phyloP scores from a whole-genome alignment of 2,113 vertebrate genomes.

The Oxyura jamaicensis region DNA sequence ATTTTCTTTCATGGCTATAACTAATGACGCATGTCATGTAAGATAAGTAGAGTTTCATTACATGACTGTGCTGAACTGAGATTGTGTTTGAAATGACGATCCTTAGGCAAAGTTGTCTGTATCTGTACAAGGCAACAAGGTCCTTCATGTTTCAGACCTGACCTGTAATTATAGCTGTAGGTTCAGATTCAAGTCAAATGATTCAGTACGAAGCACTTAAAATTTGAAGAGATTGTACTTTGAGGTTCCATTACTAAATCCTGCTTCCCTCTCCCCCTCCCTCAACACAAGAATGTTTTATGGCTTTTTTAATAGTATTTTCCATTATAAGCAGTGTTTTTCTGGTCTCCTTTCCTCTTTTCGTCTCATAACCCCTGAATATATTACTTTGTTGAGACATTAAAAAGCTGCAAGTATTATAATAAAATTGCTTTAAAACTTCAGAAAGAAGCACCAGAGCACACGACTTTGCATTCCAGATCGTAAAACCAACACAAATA shows the following conservation, averaged over 20 bases:
- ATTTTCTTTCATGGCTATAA: background rate
- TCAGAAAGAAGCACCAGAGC: constrained; percentile 46
- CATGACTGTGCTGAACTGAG: background rate
- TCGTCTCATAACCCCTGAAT: constrained; percentile 33
- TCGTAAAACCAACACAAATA: constrained; percentile 76
- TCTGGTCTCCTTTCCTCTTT: constrained; percentile 33
- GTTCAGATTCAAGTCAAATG: background rate
- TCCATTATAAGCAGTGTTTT: constrained; percentile 4
- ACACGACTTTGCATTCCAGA: constrained; percentile 54
- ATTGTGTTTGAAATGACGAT: background rate
- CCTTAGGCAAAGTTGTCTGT: background rate
- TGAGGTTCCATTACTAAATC: background rate
- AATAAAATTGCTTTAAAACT: constrained; percentile 53
- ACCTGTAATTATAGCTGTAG: background rate
- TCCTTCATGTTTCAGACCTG: background rate
- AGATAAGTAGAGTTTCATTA: background rate
- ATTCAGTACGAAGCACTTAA: background rate
- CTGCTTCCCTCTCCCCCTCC: background rate
- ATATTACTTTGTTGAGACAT: constrained; percentile 9
- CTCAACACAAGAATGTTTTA: background rate
- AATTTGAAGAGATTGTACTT: background rate
- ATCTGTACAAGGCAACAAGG: background rate
- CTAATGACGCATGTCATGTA: background rate
- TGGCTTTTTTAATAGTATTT: constrained; percentile 33
- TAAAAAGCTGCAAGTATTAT: constrained; percentile 41